Percentiles rank a stretch among this genome's conserved stretches.
phyloP scores from a whole-genome alignment of 35 echinoderm and acorn worm genomes.

The Nesometra sesokonis region DNA sequence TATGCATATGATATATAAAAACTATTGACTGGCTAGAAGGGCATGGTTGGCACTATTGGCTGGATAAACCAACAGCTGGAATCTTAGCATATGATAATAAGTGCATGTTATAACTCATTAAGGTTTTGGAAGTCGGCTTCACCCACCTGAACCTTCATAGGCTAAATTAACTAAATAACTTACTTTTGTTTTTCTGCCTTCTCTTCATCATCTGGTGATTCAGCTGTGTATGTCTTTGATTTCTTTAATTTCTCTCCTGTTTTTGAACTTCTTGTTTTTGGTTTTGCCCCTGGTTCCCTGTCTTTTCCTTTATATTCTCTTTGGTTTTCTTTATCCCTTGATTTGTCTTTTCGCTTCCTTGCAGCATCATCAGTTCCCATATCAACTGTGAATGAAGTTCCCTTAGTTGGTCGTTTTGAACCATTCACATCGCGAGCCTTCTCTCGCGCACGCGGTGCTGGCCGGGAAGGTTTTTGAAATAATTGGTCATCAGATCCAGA shows the following conservation, averaged over 20 bases:
- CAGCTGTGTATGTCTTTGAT: background rate
- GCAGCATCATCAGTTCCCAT: constrained; percentile 17
- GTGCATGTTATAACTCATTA: too few species aligned
- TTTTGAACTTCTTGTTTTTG: constrained; percentile 5
- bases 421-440: background rate
- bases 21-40: too few species aligned
- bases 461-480: background rate
- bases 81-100: too few species aligned
- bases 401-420: constrained; percentile 9
- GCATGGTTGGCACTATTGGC: too few species aligned
- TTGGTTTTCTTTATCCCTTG: constrained; percentile 14
- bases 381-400: constrained; percentile 54
- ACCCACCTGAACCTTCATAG: too few species aligned
- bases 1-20: too few species aligned
- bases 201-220: background rate
- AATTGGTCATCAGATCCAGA: background rate
- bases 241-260: background rate
- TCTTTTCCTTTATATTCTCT: constrained; percentile 19
- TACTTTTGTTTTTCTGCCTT: background rate
- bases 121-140: too few species aligned
- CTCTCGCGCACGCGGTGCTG: background rate
- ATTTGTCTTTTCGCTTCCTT: background rate
- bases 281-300: constrained; percentile 12
- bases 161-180: too few species aligned
- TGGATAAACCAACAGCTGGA: too few species aligned